A percentile compares a stretch with the other conserved stretches of the same genome.
These are phyloP conservation scores for Camelus bactrianus DNA, from an alignment of 2,113 vertebrate species.

Conservation along the genomic window DNA sequence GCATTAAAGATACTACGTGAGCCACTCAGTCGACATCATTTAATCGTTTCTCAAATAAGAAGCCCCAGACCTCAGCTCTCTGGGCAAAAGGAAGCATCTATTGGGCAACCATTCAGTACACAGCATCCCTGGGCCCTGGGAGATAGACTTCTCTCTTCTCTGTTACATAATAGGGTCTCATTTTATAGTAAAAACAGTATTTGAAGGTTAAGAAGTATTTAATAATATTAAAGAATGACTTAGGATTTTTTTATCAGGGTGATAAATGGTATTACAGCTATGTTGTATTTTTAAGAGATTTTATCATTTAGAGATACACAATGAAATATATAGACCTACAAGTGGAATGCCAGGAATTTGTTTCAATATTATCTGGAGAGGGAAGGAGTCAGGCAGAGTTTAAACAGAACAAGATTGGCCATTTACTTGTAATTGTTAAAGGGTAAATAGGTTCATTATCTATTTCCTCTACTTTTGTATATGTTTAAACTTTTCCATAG, in stretches of 20 bases:
- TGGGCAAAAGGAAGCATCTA: neutral
- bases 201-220: neutral
- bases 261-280: neutral
- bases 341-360: neutral
- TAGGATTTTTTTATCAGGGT: neutral
- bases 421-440: slow-evolving; percentile 7
- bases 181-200: neutral
- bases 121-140: neutral
- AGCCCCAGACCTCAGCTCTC: neutral
- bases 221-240: slow-evolving; percentile 30
- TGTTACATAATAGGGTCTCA: neutral
- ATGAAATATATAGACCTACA: neutral
- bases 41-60: slow-evolving; percentile 23
- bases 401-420: neutral
- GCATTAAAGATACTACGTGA: slow-evolving; percentile 20
- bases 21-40: neutral
- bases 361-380: neutral
- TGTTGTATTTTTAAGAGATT: neutral
- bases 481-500: neutral
- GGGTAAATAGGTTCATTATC: neutral
- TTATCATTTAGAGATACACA: neutral
- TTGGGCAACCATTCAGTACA: neutral
- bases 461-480: neutral
- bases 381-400: neutral
- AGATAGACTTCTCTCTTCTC: neutral